phyloP scores from a whole-genome alignment of 2,888 invertebrate genomes.

The Drosophila vallismaia region DNA sequence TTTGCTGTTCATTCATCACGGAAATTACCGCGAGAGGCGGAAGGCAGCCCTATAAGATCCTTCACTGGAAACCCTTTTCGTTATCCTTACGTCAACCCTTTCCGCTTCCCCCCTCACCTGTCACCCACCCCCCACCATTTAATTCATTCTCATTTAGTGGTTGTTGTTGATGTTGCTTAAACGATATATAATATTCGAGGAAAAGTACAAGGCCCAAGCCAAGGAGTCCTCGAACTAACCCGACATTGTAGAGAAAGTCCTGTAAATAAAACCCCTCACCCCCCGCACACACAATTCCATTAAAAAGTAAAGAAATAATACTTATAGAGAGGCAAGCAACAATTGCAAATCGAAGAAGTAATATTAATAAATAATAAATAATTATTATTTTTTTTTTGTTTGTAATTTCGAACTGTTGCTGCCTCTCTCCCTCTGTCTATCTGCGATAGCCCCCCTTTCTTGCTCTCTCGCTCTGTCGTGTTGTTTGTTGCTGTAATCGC shows the following conservation, averaged over 20 bases:
- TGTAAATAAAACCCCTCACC: slow-evolving; percentile 26
- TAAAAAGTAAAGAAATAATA: background rate
- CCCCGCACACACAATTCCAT: slow-evolving; percentile 4
- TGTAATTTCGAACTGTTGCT: slow-evolving; percentile 8
- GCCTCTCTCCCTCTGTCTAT: slow-evolving; percentile 22
- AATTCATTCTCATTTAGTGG: slow-evolving; percentile 23
- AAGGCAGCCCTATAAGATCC: slow-evolving; percentile 30
- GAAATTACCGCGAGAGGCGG: background rate
- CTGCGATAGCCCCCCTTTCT: slow-evolving; percentile 8
- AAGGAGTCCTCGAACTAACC: background rate
- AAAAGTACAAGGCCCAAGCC: background rate
- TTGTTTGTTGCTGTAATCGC: slow-evolving; percentile 45
- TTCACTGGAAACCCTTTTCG: background rate
- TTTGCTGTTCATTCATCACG: background rate
- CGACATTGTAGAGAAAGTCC: slow-evolving; percentile 1
- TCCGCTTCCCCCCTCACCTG: background rate
- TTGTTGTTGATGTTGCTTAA: slow-evolving; percentile 32
- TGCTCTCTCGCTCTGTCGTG: slow-evolving; percentile 32
- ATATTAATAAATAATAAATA: background rate
- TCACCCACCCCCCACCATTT: background rate
- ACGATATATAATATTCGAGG: slow-evolving; percentile 5
- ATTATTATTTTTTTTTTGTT: no score
- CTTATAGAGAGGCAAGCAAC: background rate
- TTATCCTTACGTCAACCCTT: background rate
- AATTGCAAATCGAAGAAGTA: no score